Evolutionary conservation across 2,113 vertebrate genomes (phyloP).

Genomic region (Leucopsar rothschildi): DNA sequence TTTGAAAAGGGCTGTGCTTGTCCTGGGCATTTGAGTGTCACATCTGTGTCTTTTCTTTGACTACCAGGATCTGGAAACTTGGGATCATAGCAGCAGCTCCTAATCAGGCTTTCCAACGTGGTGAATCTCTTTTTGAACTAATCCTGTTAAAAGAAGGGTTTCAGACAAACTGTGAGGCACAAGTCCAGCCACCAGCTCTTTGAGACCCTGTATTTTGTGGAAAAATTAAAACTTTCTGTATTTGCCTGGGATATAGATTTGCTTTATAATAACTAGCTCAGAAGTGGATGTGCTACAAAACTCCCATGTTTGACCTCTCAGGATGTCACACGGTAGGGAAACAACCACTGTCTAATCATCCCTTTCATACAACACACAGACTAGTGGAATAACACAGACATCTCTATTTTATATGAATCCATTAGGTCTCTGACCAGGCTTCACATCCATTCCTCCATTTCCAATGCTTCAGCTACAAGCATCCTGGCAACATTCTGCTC

Average conservation of each 20-base stretch:
- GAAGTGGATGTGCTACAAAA: not conserved
- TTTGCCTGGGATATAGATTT: not conserved
- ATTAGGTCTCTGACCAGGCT: not conserved
- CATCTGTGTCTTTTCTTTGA: not conserved
- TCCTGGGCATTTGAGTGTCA: not conserved
- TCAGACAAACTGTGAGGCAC: not conserved
- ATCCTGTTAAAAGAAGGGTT: not conserved
- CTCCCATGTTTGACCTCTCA: not conserved
- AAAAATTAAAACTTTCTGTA: not conserved
- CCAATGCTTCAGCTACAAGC: not conserved
- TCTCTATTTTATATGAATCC: not conserved
- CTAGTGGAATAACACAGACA: not conserved
- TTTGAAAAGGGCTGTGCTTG: not conserved
- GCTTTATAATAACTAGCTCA: not conserved
- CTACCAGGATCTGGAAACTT: not conserved
- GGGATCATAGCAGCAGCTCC: not conserved
- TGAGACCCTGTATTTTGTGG: not conserved
- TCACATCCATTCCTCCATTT: not conserved
- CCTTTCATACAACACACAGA: not conserved
- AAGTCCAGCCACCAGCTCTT: not conserved
- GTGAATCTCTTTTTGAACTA: not conserved
- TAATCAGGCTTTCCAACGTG: not conserved
- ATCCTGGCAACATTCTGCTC: not conserved
- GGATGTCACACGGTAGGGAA: not conserved
- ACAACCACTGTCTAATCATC: not conserved